Evolutionary conservation across 1,140 invertebrate species (phyloP).

Genomic region (Orussus abietinus): DNA sequence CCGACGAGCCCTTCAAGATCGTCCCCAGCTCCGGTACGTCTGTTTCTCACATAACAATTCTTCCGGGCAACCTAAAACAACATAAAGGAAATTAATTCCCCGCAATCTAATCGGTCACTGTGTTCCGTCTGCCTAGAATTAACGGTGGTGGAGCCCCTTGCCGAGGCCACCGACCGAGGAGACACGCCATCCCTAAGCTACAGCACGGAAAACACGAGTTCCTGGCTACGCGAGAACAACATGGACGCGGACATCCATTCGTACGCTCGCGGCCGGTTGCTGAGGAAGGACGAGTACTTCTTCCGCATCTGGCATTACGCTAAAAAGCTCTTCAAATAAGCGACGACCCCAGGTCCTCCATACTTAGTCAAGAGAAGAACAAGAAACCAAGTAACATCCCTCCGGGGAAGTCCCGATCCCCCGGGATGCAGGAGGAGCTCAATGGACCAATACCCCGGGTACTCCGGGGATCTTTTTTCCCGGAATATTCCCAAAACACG

Average conservation of each 20-base stretch:
- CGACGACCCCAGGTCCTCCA: no score
- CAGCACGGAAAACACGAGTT: constrained; percentile 87
- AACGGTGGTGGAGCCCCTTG: constrained; percentile 56
- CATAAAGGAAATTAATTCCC: no score
- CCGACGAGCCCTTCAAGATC: constrained; percentile 87
- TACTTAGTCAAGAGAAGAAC: no score
- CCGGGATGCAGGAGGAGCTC: no score
- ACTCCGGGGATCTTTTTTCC: no score
- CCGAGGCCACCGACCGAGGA: constrained; percentile 58
- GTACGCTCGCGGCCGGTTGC: constrained; percentile 76
- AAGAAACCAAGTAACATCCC: no score
- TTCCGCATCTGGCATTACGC: constrained; percentile 89
- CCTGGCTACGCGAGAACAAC: constrained; percentile 84
- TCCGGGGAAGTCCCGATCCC: no score
- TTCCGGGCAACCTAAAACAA: no score
- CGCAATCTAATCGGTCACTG: no score
- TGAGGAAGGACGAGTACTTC: constrained; percentile 88
- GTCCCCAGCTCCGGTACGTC: constrained; percentile 76
- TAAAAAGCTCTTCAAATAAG: constrained; percentile 74
- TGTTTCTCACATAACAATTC: no score
- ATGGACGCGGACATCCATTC: constrained; percentile 90
- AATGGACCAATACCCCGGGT: no score
- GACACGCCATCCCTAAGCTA: constrained; percentile 70
- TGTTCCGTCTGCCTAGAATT: no score
- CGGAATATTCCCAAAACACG: not conserved